Conservation (phyloP, 1,140 invertebrate genomes). For the Polyergus mexicanus region DNA sequence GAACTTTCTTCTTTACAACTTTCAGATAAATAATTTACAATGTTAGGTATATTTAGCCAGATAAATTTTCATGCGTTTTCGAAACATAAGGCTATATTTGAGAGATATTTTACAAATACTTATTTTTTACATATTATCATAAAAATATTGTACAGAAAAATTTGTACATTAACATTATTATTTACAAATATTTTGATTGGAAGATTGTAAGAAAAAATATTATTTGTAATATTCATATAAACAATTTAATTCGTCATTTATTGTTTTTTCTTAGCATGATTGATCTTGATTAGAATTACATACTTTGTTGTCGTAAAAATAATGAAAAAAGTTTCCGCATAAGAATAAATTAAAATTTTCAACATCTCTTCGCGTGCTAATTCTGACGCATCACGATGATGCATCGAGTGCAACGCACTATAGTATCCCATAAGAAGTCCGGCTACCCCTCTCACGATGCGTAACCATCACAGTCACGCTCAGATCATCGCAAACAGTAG, state of each 20-base stretch:
- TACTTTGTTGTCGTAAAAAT: background rate
- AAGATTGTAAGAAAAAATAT: background rate
- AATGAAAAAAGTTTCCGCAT: background rate
- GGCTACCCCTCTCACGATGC: slow-evolving; percentile 38
- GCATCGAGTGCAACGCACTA: slow-evolving; percentile 34
- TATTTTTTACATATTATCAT: slow-evolving; percentile 2
- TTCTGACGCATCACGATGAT: slow-evolving; percentile 12
- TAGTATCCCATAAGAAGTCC: slow-evolving; percentile 9
- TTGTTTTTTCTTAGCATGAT: background rate
- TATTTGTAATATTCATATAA: background rate
- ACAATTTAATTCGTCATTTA: background rate
- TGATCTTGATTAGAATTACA: background rate
- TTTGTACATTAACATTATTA: background rate
- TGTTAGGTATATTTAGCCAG: background rate
- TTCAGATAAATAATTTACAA: background rate
- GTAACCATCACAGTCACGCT: slow-evolving; percentile 59
- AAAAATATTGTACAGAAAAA: background rate
- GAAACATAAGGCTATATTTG: background rate
- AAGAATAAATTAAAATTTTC: background rate
- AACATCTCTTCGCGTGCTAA: background rate
- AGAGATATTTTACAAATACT: slow-evolving; percentile 2
- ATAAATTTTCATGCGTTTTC: background rate
- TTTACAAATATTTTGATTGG: background rate
- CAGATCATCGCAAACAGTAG: slow-evolving; percentile 53
- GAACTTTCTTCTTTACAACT: background rate